Evolutionary conservation across 1,140 invertebrate genomes (phyloP).

Genomic region (Proales similis): DNA sequence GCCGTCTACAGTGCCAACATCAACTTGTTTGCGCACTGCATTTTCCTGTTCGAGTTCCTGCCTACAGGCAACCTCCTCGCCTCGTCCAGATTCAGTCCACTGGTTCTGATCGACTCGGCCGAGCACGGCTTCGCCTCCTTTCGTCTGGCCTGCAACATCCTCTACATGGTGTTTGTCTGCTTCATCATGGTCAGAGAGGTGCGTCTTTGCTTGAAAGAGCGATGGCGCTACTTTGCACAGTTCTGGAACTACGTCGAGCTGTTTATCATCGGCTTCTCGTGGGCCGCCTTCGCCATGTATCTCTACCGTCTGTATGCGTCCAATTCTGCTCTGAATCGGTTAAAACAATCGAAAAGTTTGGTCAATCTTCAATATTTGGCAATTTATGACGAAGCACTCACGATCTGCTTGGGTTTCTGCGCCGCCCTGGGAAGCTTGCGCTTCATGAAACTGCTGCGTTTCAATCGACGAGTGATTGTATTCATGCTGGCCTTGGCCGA

Average conservation of each 20-base stretch:
- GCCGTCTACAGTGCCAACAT: conserved; percentile 57
- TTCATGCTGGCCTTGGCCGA: neutral
- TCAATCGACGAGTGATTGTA: conserved; percentile 3
- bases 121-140: neutral
- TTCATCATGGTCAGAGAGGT: conserved; percentile 55
- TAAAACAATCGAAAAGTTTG: conserved; percentile 52
- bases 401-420: conserved; percentile 55
- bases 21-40: neutral
- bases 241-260: conserved; percentile 55
- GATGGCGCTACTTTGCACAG: conserved; percentile 44
- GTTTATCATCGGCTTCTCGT: conserved; percentile 50
- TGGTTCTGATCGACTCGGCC: neutral
- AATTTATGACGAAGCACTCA: conserved; percentile 54
- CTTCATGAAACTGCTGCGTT: conserved; percentile 47
- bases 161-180: conserved; percentile 49
- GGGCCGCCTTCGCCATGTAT: conserved; percentile 50
- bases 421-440: conserved; percentile 56
- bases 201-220: conserved; percentile 42
- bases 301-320: conserved; percentile 50
- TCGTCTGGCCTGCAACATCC: neutral
- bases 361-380: conserved; percentile 55
- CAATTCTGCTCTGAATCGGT: conserved; percentile 49
- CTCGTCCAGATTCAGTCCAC: neutral
- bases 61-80: neutral
- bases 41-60: conserved; percentile 1